Conservation (phyloP, 2,797 vertebrate species). For the Botia kubotai region DNA sequence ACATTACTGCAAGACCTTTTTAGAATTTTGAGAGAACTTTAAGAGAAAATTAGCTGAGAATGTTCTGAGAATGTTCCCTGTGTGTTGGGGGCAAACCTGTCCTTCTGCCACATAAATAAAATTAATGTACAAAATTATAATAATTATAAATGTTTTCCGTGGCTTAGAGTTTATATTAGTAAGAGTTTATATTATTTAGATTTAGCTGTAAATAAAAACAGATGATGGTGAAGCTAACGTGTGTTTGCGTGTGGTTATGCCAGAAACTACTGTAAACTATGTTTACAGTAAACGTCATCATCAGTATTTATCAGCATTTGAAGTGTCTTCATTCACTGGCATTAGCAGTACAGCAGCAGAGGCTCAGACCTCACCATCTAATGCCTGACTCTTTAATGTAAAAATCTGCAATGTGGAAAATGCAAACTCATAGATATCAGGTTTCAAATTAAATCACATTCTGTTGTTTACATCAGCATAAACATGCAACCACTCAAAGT, state of each 20-base stretch:
- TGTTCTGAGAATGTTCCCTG: too few species aligned
- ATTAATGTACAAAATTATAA: too few species aligned
- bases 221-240: too few species aligned
- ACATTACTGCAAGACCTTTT: too few species aligned
- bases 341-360: conserved; percentile 47
- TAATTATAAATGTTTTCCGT: too few species aligned
- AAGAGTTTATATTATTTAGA: too few species aligned
- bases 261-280: conserved; percentile 1
- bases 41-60: too few species aligned
- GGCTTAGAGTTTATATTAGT: too few species aligned
- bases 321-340: conserved; percentile 34
- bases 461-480: not conserved
- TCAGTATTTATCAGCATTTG: conserved; percentile 48
- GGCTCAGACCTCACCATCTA: conserved; percentile 28
- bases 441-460: conserved; percentile 10
- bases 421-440: conserved; percentile 25
- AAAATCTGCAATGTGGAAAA: conserved; percentile 8
- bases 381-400: conserved; percentile 19
- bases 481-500: conserved; percentile 2
- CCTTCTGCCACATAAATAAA: not conserved
- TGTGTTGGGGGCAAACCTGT: not conserved
- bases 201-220: not conserved
- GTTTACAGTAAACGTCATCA: conserved; percentile 13
- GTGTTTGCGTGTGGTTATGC: conserved; percentile 17
- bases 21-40: too few species aligned